Evolutionary conservation across 2,113 vertebrate genomes (phyloP), one percentile per base, ranked within the genome.

Genomic region (Hippocampus zosterae): DNA sequence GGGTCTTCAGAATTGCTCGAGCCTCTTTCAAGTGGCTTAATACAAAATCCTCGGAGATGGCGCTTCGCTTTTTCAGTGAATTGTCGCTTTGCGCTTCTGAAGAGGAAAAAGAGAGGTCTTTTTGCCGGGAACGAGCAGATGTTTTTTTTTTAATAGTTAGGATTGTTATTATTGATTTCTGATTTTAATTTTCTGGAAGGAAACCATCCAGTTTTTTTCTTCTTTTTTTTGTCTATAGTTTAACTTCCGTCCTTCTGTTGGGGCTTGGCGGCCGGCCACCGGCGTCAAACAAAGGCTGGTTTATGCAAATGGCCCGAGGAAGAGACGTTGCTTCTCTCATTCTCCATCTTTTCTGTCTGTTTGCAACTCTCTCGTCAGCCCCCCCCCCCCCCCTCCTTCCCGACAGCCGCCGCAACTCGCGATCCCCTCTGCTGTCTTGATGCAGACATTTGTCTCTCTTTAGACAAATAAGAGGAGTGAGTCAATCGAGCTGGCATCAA

Each of bases 201-300:
- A 65, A 88, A 91, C 85, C 89, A 88, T 88, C 88, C 27, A 21
- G 40, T 84, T 88, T 78, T 88, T 92, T 69, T 78, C 56, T 57
- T 52, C 16, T 82, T 67, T 8, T 2, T 76, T 19, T 19, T n/a
- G 3, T 89, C 91, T 88, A 80, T 74, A 92, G 88, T 90, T 88
- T 87, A 93, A 93, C 88, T 93, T 93, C 87, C 88, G 84, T 91
- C 87, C 84, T 80, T 93, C 92, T 93, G 91, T 92, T 90, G 92
- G 76, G 37, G 84, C 74, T 91, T 92, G 91, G 91, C 91, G 85
- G 88, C 73, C 71, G 80, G 89, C 91, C 91, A 92, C 86, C 77
- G 72, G 82, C 83, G 83, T 85, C 86, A 92, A 92, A 92, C 91
- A 92, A 92, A 93, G 90, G 85, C 91, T 89, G 91, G 82, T 92